Evolutionary conservation across 2,888 invertebrate species (phyloP).

Genomic region (Strigamia maritima): DNA sequence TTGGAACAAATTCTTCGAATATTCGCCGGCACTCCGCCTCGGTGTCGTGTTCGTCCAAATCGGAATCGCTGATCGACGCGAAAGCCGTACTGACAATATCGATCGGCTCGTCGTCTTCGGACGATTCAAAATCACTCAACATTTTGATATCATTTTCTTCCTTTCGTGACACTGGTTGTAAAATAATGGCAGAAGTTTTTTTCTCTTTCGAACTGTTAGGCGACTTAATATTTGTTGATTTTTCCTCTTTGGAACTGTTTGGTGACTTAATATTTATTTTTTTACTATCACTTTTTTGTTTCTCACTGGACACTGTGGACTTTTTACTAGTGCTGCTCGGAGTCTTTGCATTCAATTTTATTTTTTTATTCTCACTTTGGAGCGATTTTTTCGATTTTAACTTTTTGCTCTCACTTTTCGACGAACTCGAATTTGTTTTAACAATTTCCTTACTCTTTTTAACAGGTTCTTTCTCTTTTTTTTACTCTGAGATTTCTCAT

Average conservation of each 20-base stretch:
- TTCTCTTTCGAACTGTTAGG: not conserved
- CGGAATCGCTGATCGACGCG: conserved; percentile 58
- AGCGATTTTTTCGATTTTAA: conserved; percentile 34
- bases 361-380: conserved; percentile 21
- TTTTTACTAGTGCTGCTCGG: not conserved
- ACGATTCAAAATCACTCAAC: not conserved
- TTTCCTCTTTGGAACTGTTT: not conserved
- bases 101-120: not conserved
- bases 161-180: not conserved
- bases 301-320: conserved; percentile 20
- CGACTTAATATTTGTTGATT: not conserved
- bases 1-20: conserved; percentile 68
- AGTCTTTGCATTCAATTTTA: conserved; percentile 25
- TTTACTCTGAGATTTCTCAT: conserved; percentile 7
- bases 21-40: conserved; percentile 80
- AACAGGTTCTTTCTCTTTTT: conserved; percentile 37
- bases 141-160: not conserved
- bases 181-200: not conserved
- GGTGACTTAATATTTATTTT: not conserved
- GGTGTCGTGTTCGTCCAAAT: conserved; percentile 58
- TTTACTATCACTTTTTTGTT: not conserved
- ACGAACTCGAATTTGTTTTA: conserved; percentile 6
- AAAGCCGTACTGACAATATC: not conserved
- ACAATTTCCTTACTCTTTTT: not conserved
- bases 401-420: conserved; percentile 38